Evolutionary conservation across 1,140 invertebrate genomes (phyloP).

Genomic region (Drosophila micromelanica): DNA sequence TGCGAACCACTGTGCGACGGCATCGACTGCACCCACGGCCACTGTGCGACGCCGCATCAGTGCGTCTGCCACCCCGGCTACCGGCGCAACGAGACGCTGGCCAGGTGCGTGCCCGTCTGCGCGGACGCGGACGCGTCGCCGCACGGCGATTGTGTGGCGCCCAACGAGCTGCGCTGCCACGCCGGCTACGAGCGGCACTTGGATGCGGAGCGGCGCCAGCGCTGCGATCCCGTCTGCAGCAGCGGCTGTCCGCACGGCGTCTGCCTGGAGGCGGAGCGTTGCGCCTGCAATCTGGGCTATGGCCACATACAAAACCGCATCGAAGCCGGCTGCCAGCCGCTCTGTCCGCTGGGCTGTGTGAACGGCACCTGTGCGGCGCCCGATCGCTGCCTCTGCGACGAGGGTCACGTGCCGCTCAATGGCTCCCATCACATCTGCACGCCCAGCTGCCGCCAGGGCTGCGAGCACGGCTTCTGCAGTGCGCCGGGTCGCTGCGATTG

Average conservation of each 20-base stretch:
- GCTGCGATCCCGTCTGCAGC: conserved; percentile 71
- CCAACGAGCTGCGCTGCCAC: conserved; percentile 86
- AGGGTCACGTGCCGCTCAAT: conserved; percentile 60
- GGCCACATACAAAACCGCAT: neutral
- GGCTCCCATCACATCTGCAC: conserved; percentile 58
- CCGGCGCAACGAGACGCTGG: conserved; percentile 76
- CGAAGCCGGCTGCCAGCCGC: conserved; percentile 75
- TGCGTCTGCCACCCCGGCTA: conserved; percentile 87
- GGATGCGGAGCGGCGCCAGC: conserved; percentile 28
- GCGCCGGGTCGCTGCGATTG: conserved; percentile 73
- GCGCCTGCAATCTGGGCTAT: conserved; percentile 50
- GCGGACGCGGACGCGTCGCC: conserved; percentile 86
- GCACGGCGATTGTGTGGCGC: conserved; percentile 87
- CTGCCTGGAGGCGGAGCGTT: conserved; percentile 84
- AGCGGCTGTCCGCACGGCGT: conserved; percentile 66
- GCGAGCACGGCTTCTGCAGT: conserved; percentile 75
- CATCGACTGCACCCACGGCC: conserved; percentile 85
- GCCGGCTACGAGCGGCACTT: conserved; percentile 50
- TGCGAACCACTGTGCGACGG: conserved; percentile 81
- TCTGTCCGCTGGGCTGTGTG: conserved; percentile 72
- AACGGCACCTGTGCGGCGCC: conserved; percentile 84
- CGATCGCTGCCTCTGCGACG: conserved; percentile 84
- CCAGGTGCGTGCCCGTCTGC: conserved; percentile 86
- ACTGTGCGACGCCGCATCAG: conserved; percentile 85
- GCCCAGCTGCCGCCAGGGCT: conserved; percentile 71